Evolutionary conservation across 92 coral and sea anemone species (phyloP), one percentile per base, ranked within the genome.

Genomic region (Palythoa caribaeorum): DNA sequence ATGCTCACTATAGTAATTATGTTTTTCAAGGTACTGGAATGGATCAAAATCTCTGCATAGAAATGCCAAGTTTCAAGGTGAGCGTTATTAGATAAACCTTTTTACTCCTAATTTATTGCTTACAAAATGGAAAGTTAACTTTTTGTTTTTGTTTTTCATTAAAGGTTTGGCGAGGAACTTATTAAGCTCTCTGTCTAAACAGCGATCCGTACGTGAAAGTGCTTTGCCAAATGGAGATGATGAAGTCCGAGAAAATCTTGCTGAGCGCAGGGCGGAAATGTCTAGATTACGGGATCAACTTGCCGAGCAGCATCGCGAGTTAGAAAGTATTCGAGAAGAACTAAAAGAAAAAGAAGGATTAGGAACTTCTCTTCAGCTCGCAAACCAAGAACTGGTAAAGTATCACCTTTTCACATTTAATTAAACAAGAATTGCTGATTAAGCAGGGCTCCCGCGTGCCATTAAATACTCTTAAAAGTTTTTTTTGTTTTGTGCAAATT

Each of bases 31-130:
- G 77, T 97, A 97, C 88, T 97, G 99, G 99, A 97, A 97, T 91
- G 99, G 99, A 54, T 97, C 99, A 50, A 97, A 95, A 83, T 97
- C 99, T 15, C 97, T 97, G 19, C 99, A 97, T 76, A 89, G 87
- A 52, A 92, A 97, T 77, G 60, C 94, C 60, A 97, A 95, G 88
- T 97, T 97, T 90, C 94, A 92, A 90, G 91, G 99, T 95, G 57
- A 90, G 92, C 77, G 53, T 19, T 48, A 48, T 5, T 2, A 69
- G 9, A 17, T 17, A 65, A 17, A 0, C 2, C n/a, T 17, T 69
- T 21, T 69, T 69, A 9, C 38, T 28, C 20, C 15, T 17, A 19
- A 51, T 7, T 7, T 13, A 50, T 2, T 3, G n/a, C 53, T 21
- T 14, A 37, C 15, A n/a, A 47, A 80, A 38, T 40, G 28, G 9